These are phyloP conservation scores for Taenaris catops DNA, from an alignment of 2,888 invertebrate species.

Conservation along the genomic window DNA sequence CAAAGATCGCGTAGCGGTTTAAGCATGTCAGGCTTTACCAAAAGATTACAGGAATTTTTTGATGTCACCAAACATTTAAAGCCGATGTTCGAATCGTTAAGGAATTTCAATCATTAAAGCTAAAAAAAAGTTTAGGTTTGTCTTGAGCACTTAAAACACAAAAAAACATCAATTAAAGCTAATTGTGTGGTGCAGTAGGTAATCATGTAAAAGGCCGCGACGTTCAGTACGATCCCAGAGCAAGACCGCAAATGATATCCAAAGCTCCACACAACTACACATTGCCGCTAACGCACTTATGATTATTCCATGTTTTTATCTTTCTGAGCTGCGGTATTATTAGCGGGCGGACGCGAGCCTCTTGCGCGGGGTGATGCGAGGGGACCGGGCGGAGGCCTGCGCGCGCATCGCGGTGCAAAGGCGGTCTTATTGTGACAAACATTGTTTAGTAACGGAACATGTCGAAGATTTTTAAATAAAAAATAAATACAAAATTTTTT, in stretches of 20 bases:
- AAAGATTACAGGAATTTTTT: no score
- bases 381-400: constrained; percentile 30
- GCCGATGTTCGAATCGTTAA: no score
- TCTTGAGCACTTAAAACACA: constrained; percentile 16
- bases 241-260: constrained; percentile 22
- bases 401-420: constrained; percentile 36
- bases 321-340: constrained; percentile 68
- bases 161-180: constrained; percentile 13
- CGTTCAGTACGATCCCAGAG: constrained; percentile 13
- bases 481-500: no score
- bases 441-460: no score
- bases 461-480: no score
- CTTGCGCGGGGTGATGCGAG: constrained; percentile 31
- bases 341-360: constrained; percentile 36
- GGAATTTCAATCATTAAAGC: no score
- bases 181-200: constrained; percentile 12
- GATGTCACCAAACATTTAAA: no score
- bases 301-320: constrained; percentile 77
- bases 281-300: constrained; percentile 70
- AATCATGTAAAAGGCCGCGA: constrained; percentile 17
- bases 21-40: no score
- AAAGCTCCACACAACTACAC: constrained; percentile 61
- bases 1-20: no score
- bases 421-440: no score
- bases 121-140: not conserved